A percentile compares a stretch with the other conserved stretches of the same genome.
Evolutionary conservation across 1,140 invertebrate species (phyloP).

Genomic region (Zaprionus gabonicus): DNA sequence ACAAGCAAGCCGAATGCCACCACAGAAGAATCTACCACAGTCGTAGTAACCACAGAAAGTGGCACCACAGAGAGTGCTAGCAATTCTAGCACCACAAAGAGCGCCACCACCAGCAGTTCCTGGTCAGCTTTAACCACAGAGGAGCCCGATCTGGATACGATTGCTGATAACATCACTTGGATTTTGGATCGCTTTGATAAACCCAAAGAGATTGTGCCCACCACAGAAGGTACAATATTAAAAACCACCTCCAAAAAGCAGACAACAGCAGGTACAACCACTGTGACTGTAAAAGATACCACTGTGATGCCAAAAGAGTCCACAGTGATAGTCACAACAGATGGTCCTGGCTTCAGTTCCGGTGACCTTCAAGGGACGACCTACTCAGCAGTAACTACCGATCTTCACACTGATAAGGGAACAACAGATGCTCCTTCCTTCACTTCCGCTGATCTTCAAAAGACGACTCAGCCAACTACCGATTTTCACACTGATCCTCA

Average conservation of each 20-base stretch:
- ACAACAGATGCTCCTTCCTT: not conserved
- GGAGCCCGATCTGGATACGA: slow-evolving; percentile 15
- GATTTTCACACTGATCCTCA: not conserved
- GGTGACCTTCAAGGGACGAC: not conserved
- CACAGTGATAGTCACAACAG: not conserved
- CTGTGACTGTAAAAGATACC: not conserved
- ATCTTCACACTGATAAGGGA: not conserved
- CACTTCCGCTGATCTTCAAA: not conserved
- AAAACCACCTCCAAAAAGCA: slow-evolving; percentile 20
- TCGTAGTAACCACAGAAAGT: not conserved
- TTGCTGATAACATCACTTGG: slow-evolving; percentile 58
- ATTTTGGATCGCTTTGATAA: slow-evolving; percentile 65
- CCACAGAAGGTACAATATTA: slow-evolving; percentile 39
- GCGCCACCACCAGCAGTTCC: not conserved
- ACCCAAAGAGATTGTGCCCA: slow-evolving; percentile 62
- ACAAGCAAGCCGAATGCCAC: slow-evolving; percentile 14
- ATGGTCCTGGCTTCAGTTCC: not conserved
- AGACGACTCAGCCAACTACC: not conserved
- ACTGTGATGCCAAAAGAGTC: not conserved
- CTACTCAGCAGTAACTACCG: not conserved
- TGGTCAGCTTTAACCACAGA: not conserved
- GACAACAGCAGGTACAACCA: not conserved
- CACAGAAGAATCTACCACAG: slow-evolving; percentile 10
- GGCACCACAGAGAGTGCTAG: not conserved
- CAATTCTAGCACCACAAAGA: not conserved